Evolutionary conservation across 1,140 invertebrate genomes (phyloP).

Genomic region (Ceratitis capitata): DNA sequence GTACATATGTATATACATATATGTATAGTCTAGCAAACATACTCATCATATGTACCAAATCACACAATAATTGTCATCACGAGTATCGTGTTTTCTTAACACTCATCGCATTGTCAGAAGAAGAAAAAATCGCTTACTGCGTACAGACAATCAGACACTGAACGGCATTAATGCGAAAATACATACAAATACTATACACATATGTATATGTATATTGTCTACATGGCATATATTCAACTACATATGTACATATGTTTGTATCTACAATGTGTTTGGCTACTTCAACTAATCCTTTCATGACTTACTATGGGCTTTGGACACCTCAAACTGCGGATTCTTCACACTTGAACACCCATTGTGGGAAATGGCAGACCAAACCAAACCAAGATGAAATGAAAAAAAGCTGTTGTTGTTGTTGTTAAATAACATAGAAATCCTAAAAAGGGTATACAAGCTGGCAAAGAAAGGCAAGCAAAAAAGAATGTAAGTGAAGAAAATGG

Average conservation of each 20-base stretch:
- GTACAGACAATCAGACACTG: background rate
- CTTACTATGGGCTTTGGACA: background rate
- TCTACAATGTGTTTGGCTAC: background rate
- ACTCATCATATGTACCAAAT: background rate
- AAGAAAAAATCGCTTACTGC: background rate
- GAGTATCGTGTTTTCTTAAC: constrained; percentile 25
- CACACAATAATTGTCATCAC: constrained; percentile 28
- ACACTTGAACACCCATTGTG: constrained; percentile 19
- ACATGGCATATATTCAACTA: too few relatives aligned
- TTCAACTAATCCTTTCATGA: background rate
- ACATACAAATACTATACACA: background rate
- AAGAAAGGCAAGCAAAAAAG: too few relatives aligned
- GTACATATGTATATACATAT: background rate
- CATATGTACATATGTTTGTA: background rate
- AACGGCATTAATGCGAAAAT: background rate
- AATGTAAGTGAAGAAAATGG: background rate
- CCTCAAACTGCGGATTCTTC: constrained; percentile 6
- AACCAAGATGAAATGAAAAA: background rate
- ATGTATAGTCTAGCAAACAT: too few relatives aligned
- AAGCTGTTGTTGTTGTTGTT: too few relatives aligned
- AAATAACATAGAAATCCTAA: too few relatives aligned
- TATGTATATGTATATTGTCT: background rate
- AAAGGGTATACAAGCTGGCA: background rate
- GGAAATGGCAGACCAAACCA: background rate
- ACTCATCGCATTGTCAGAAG: constrained; percentile 7